Evolutionary conservation across 1,140 invertebrate species (phyloP), one percentile per base, ranked within the genome.

Genomic region (Magallana angulata): DNA sequence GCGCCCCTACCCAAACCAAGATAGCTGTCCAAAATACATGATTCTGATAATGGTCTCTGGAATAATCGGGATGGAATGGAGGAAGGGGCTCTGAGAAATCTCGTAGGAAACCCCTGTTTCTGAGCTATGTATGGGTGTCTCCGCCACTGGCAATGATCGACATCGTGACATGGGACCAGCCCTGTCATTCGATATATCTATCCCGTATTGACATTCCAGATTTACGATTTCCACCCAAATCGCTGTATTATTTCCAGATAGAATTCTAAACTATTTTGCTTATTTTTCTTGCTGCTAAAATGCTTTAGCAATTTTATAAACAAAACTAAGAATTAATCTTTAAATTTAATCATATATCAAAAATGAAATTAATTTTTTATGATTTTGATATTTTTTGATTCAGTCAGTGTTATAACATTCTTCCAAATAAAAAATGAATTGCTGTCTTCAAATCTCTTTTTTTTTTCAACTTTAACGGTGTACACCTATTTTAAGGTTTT

Each of bases 1-100:
- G 68, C 24, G 24, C 68, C 68, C 68, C 68, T 76, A 76, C 68
- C 68, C 68, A 30, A 76, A 36, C 24, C 68, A 76, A 76, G 68
- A 76, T 76, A 76, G 30, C n/a, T 12, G 60, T 16, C 60, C 0
- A 62, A 62, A 16, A 76, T 18, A 30, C 68, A 76, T 30, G 24
- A 30, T 30, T 30, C 68, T 30, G 68, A 76, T 76, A 30, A 36
- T 76, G 8, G 36, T 76, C 68, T 36, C 11, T 18, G 36, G 36
- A 76, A 76, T 30, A 30, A 76, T 76, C 68, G 8, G 24, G 36
- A 18, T 9, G 8, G 68, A 36, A 4, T 30, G 9, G 68, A 76
- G 7, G 24, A 48, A 48, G 36, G 36, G 36, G 36, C 36, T 48
- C 36, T 48, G 36, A 48, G 36, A 76, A 30, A 76, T 30, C 24